Base-by-base conservation (phyloP, 2,797 vertebrate species). In the Benthosema pterotum region DNA sequence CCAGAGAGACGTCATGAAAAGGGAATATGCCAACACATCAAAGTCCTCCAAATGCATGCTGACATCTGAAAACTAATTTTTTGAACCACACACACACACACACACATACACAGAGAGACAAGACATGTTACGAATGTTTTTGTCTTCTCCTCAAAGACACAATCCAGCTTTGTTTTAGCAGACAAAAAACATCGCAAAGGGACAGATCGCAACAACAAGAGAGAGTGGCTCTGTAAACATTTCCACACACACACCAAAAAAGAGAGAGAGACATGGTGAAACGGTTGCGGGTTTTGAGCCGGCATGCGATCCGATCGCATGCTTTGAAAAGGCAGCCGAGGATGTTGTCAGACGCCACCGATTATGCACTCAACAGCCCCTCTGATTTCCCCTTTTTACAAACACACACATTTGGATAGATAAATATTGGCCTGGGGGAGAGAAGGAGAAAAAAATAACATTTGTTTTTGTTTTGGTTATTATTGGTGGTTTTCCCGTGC, bases 321-420 rank as follows among this genome's bases (percentile, higher is more conserved):
- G 73, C 84, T 89, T 88, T 90, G 87, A 87, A 86, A n/a, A 87
- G 50, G 71, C 82, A 80, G 72, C 75, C 72, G 76, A 47, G 74
- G 86, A 78, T 83, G 83, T 83, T 88, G 86, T 88, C 84, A 82
- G 60, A 82, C 82, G 80, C 82, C 80, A 88, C 32, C 32, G 32
- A 38, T 38, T 38, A 38, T 38, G 32, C 32, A 74, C 67, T 80
- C 79, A 60, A 70, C 16, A 45, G 64, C 59, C 82, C 82, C 86
- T 86, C 60, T 87, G 80, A 87, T 90, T 86, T 89, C 77, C 87
- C 71, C n/a, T n/a, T 82, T 90, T 91, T 82, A 84, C 84, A 84
- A 83, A 88, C 84, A 87, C 83, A 87, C 83, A 81, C 81, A 86
- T 88, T 84, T 82, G 78, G 83, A 84, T 82, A 82, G 84, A 88